Evolutionary conservation across 2,797 vertebrate species (phyloP).

Genomic region (Anguilla anguilla): DNA sequence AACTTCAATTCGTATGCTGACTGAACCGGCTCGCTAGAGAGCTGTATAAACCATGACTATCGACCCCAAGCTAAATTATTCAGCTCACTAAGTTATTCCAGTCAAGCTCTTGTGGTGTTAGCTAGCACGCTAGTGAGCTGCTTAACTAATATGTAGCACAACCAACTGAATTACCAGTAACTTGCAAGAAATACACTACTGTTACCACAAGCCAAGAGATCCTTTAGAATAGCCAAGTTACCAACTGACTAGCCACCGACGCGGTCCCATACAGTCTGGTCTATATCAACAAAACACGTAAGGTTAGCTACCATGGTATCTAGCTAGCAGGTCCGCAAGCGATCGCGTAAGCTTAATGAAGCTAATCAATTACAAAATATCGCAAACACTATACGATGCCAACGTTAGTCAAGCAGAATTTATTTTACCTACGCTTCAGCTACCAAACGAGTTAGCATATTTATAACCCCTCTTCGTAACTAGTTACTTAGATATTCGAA

Average conservation of each 20-base stretch:
- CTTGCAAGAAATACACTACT: background rate
- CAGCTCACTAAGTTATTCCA: background rate
- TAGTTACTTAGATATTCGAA: background rate
- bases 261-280: background rate
- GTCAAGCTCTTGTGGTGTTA: background rate
- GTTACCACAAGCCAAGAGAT: background rate
- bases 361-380: background rate
- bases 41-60: conserved; percentile 1
- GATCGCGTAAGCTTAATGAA: background rate
- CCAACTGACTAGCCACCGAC: background rate
- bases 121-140: conserved; percentile 10
- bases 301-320: background rate
- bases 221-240: background rate
- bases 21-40: background rate
- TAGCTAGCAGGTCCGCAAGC: background rate
- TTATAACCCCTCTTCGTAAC: conserved; percentile 13
- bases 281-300: conserved; percentile 12
- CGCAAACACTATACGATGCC: background rate
- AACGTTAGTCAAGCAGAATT: background rate
- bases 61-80: background rate
- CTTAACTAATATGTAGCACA: background rate
- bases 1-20: background rate
- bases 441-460: background rate
- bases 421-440: background rate
- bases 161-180: background rate